These are phyloP conservation scores for Pheosia gnoma DNA, from an alignment of 2,888 invertebrate genomes.

Conservation along the genomic window DNA sequence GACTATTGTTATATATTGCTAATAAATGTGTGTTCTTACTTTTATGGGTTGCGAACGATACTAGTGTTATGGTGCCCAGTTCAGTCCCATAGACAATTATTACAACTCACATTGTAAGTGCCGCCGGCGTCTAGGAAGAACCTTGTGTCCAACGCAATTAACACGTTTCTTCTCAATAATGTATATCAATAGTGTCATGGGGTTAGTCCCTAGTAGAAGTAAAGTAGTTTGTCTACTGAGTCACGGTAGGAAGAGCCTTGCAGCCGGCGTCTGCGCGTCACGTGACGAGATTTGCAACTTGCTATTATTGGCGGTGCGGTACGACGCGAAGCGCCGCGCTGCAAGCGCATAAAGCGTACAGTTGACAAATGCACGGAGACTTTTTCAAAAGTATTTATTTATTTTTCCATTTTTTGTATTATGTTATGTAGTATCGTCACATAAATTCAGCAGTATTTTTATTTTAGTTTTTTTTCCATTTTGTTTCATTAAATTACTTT, in stretches of 20 bases:
- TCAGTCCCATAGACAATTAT: background rate
- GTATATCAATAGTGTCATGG: constrained; percentile 10
- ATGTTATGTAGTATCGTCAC: too few species aligned
- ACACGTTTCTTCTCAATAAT: constrained; percentile 2
- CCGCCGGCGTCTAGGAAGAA: background rate
- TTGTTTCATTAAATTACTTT: too few species aligned
- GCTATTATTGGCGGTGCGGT: constrained; percentile 42
- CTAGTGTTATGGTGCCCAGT: background rate
- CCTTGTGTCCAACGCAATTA: background rate
- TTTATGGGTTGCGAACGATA: background rate
- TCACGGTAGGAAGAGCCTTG: constrained; percentile 52
- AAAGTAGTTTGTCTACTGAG: constrained; percentile 24
- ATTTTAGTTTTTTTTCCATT: too few species aligned
- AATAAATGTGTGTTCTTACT: background rate
- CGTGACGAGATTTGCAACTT: constrained; percentile 30
- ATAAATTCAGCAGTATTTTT: too few species aligned
- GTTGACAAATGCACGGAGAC: constrained; percentile 17
- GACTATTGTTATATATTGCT: too few species aligned
- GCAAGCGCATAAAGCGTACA: constrained; percentile 18
- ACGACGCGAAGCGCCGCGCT: constrained; percentile 7
- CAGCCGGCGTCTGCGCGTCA: constrained; percentile 37
- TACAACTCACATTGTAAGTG: background rate
- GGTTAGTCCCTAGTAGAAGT: constrained; percentile 24
- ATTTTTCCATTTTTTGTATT: background rate
- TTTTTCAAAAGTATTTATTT: background rate